Evolutionary conservation across 2,113 vertebrate genomes (phyloP), one percentile per base, ranked within the genome.

Genomic region (Beaufortia kweichowensis): DNA sequence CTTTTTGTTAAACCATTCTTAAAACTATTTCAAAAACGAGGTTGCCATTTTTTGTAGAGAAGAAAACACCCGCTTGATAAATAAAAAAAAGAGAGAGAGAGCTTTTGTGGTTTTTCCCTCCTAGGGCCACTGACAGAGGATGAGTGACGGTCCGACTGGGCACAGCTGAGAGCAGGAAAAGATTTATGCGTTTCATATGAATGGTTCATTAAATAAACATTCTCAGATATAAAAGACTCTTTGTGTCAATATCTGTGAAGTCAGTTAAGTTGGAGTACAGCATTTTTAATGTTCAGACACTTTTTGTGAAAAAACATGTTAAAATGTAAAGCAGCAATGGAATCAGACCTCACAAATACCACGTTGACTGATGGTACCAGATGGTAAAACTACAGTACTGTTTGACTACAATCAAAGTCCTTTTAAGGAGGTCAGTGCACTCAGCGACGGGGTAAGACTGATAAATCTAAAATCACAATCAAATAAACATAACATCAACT

Each of bases 181-280:
- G 55, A 72, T 72, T 59, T 19, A 59, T 72, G 69, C 15, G 55
- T 33, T 72, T 59, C 69, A 72, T 59, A 72, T 41, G 31, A 39
- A 72, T 59, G 33, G 33, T 43, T 57, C 33, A 59, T 72, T 72
- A 57, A 59, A 59, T 59, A 72, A 72, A 72, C 69, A 59, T 72
- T 59, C 55, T 15, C 9, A 41, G 59, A 72, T 21, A 72, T 72
- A 72, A 72, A 46, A 72, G 53, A 1, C 8, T 4, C 53, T 57
- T 71, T 57, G 68, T 41, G 33, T 57, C 68, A 59, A 71, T 57
- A 41, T 31, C 56, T 53, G 35, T 39, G 14, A 43, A 59, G 9
- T 41, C 23, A 59, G 23, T 72, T 23, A 11, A 59, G 55, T 39
- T 3, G 29, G 50, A 57, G 23, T 59, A 17, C 35, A 15, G 4